phyloP scores from a whole-genome alignment of 2,113 vertebrate species.

The Progne subis region DNA sequence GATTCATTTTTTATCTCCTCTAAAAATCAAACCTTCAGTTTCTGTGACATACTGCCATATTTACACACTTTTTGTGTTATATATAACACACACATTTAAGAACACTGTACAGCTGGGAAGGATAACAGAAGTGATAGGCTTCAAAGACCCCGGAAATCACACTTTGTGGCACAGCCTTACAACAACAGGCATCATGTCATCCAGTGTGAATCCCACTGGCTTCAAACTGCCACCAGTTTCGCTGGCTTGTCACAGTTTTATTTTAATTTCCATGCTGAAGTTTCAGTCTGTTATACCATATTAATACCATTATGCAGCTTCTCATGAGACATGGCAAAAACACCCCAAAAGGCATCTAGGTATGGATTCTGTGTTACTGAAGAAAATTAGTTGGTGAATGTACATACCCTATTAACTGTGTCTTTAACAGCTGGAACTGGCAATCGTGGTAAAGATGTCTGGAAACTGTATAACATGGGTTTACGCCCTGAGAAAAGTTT shows the following conservation, averaged over 20 bases:
- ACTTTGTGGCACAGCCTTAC: background rate
- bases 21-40: background rate
- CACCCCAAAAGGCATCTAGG: background rate
- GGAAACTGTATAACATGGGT: conserved; percentile 97
- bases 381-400: background rate
- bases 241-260: background rate
- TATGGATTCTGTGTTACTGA: background rate
- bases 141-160: background rate
- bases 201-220: background rate
- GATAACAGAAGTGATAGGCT: background rate
- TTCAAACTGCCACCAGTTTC: background rate
- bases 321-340: background rate
- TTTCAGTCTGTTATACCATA: background rate
- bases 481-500: conserved; percentile 93
- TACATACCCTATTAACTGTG: conserved; percentile 86
- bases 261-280: background rate
- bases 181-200: background rate
- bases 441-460: conserved; percentile 88
- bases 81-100: background rate
- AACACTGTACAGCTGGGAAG: background rate
- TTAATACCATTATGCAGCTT: background rate
- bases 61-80: background rate
- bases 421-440: conserved; percentile 88
- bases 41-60: background rate
- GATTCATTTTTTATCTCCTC: background rate